phyloP scores from a whole-genome alignment of 2,888 invertebrate genomes.

The Stenchaetothrips biformis region DNA sequence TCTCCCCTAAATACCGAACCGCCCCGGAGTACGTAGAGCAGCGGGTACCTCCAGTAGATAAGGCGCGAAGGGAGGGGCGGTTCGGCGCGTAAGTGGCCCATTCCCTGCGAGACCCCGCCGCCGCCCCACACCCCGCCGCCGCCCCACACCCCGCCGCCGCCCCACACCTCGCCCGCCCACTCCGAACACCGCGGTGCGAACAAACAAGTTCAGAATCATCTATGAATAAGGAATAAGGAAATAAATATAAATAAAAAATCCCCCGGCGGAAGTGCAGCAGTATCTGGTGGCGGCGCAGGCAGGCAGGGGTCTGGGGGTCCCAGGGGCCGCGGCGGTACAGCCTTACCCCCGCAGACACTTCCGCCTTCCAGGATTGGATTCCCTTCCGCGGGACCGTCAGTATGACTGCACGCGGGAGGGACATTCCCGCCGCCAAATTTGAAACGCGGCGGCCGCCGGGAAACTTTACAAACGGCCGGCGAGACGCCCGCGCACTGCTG shows the following conservation, averaged over 20 bases:
- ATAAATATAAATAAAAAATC: conserved; percentile 25
- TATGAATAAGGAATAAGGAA: conserved; percentile 22
- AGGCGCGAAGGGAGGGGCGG: too few relatives aligned
- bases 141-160: background rate
- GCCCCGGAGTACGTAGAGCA: too few relatives aligned
- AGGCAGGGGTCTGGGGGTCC: background rate
- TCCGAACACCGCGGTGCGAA: background rate
- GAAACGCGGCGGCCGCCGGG: background rate
- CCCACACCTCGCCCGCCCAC: background rate
- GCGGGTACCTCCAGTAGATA: too few relatives aligned
- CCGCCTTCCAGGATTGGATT: background rate
- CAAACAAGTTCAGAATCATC: conserved; percentile 23
- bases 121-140: background rate
- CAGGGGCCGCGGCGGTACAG: background rate
- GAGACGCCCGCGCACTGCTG: background rate
- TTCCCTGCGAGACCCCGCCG: background rate
- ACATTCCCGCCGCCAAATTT: background rate
- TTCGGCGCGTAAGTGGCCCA: too few relatives aligned
- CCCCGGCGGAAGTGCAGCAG: conserved; percentile 6
- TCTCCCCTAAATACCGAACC: too few relatives aligned
- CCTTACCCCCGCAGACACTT: background rate
- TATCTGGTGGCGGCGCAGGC: conserved; percentile 1
- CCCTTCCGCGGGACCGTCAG: background rate
- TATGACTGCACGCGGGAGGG: background rate
- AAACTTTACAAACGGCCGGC: background rate